Conservation (phyloP, 2,888 invertebrate species). For the Barypeithes pellucidus region DNA sequence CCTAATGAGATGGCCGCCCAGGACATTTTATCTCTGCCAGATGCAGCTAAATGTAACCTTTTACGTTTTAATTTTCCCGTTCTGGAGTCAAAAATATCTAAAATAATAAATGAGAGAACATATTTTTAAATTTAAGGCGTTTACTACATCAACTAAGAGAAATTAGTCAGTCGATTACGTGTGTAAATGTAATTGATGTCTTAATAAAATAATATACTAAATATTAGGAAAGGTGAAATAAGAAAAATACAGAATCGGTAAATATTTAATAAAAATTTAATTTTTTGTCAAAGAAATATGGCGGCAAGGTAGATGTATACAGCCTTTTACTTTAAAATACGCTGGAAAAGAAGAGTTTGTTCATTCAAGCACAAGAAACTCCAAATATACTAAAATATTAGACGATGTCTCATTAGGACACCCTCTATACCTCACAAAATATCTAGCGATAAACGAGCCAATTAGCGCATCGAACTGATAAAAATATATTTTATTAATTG, state of each 20-base stretch:
- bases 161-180: not conserved
- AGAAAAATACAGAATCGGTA: not conserved
- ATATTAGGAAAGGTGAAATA: not conserved
- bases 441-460: too few species aligned
- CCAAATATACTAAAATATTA: too few species aligned
- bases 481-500: too few species aligned
- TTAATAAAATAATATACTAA: not conserved
- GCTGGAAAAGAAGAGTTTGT: too few species aligned
- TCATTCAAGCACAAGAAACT: too few species aligned
- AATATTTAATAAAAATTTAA: not conserved
- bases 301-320: too few species aligned
- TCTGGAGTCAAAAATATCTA: constrained; percentile 2
- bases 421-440: too few species aligned
- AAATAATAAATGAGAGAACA: constrained; percentile 6
- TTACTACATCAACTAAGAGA: constrained; percentile 15
- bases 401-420: too few species aligned
- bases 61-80: constrained; percentile 6
- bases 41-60: not conserved
- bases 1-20: not conserved
- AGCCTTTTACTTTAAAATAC: too few species aligned
- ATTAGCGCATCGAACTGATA: too few species aligned
- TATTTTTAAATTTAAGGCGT: constrained; percentile 9
- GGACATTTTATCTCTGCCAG: constrained; percentile 1
- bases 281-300: too few species aligned
- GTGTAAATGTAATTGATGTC: constrained; percentile 8